Evolutionary conservation across 2,797 vertebrate genomes (phyloP).

Genomic region (Pogoniulus pusillus): DNA sequence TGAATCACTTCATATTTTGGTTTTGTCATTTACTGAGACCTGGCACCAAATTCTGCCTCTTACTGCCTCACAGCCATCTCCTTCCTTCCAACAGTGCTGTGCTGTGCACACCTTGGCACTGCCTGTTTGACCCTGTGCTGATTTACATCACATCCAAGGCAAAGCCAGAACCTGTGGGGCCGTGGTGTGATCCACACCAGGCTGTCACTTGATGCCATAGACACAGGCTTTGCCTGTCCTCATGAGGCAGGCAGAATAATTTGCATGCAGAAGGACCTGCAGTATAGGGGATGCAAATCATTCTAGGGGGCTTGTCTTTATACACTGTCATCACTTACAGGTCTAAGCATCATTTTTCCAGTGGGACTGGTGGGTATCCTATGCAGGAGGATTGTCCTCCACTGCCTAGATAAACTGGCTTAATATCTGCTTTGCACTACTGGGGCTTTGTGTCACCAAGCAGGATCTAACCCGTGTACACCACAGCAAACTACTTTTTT

Average conservation of each 20-base stretch:
- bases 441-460: neutral
- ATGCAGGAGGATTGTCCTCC: conserved; percentile 25
- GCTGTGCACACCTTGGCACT: neutral
- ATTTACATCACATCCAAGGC: neutral
- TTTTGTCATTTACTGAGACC: conserved; percentile 5
- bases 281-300: neutral
- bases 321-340: neutral
- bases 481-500: neutral
- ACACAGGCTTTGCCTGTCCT: neutral
- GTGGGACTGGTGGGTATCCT: neutral
- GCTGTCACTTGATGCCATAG: neutral
- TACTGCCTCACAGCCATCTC: neutral
- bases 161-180: neutral
- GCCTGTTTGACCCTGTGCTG: conserved; percentile 4
- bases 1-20: neutral
- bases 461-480: neutral
- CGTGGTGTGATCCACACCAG: neutral
- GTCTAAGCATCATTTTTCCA: neutral
- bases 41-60: neutral
- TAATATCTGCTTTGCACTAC: conserved; percentile 4
- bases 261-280: neutral
- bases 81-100: neutral
- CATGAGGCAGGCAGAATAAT: neutral
- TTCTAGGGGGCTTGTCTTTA: neutral
- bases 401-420: neutral